Base-by-base conservation (phyloP, 2,888 invertebrate genomes). In the Dermolepida albohirtum region DNA sequence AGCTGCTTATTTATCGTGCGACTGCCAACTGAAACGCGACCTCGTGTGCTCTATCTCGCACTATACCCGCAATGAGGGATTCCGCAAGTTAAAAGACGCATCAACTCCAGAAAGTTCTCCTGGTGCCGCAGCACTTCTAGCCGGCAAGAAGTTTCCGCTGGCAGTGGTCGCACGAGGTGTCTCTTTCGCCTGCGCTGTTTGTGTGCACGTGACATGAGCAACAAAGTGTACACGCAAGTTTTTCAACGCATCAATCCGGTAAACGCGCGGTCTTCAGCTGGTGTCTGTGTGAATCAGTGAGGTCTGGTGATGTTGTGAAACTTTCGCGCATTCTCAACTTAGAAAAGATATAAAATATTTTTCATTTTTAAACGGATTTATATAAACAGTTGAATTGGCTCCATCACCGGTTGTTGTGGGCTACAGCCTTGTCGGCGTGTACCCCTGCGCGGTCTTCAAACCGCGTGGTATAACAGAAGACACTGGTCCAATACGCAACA, bases 361-460 rank as follows among this genome's bases (percentile, higher is more conserved):
- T 66, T 66, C 55, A 14, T 72, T 73, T 72, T 73, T 74, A 72
- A 68, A 71, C 64, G 70, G 70, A 70, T 67, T 49, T 44, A 68
- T 44, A 63, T 67, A 76, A 82, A 75, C 79, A 79, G 80, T 79
- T 81, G 82, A 82, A 82, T 83, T 83, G 83, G 83, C 82, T 82
- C 77, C 83, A 76, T 77, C 80, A 81, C 81, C 83, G 81, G 79
- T 80, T 69, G 77, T 83, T 74, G 80, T 84, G 84, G 85, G 85
- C 80, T 86, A 85, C 83, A 85, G 85, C 84, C 85, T 85, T 76
- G 83, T 86, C 75, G 85, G 85, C 83, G 85, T 86, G 81, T 85
- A 85, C 83, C 85, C 86, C 72, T 86, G 85, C 82, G 85, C 86
- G 78, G 84, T 85, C 79, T 85, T 84, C 83, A 84, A 84, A 77